Evolutionary conservation across 2,888 invertebrate genomes (phyloP).

Genomic region (Loripinus fragilis): DNA sequence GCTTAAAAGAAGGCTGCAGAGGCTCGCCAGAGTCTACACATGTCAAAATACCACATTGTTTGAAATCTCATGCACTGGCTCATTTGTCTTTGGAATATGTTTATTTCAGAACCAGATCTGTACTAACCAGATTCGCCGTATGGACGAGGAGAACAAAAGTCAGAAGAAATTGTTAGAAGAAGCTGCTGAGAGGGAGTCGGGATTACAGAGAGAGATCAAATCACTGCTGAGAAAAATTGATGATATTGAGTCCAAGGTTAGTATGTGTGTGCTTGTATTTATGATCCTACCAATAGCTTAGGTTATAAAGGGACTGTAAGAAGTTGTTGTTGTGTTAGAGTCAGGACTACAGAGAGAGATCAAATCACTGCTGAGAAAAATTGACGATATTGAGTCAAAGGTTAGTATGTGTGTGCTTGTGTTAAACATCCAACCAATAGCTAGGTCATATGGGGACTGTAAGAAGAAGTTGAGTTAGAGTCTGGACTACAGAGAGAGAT

Average conservation of each 20-base stretch:
- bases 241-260: constrained; percentile 86
- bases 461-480: constrained; percentile 89
- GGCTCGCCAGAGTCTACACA: too few relatives aligned
- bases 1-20: too few relatives aligned
- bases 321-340: constrained; percentile 82
- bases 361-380: constrained; percentile 92
- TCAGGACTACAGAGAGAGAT: constrained; percentile 90
- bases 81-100: too few relatives aligned
- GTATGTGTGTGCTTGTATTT: too few relatives aligned
- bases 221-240: constrained; percentile 92
- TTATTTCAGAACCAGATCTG: constrained; percentile 85
- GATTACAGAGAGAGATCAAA: constrained; percentile 90
- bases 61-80: too few relatives aligned
- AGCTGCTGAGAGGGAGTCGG: constrained; percentile 89
- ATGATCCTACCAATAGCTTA: too few relatives aligned
- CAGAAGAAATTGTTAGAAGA: constrained; percentile 91
- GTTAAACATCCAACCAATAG: too few relatives aligned
- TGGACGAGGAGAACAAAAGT: constrained; percentile 96
- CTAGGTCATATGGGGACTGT: too few relatives aligned
- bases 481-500: constrained; percentile 90
- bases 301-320: too few relatives aligned
- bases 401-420: too few relatives aligned
- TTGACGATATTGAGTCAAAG: constrained; percentile 87
- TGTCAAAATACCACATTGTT: too few relatives aligned
- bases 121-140: constrained; percentile 87